A percentile compares a stretch with the other conserved stretches of the same genome.
These are phyloP conservation scores for Amiota mariae DNA, from an alignment of 2,888 invertebrate species.

Conservation along the genomic window DNA sequence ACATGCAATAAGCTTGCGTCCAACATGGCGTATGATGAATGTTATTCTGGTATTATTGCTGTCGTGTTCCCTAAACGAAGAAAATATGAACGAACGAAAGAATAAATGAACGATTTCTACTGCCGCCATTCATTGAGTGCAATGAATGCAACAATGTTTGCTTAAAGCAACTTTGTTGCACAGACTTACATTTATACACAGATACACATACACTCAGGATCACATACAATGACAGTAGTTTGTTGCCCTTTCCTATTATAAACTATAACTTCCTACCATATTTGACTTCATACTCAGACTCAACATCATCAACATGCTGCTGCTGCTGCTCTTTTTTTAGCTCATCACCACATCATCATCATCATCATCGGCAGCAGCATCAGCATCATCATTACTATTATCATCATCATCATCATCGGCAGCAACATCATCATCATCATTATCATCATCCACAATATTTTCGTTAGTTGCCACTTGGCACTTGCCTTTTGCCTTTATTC, in stretches of 20 bases:
- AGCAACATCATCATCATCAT: too few relatives aligned
- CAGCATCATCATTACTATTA: not conserved
- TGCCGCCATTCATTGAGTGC: not conserved
- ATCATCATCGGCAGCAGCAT: too few relatives aligned
- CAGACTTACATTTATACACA: too few relatives aligned
- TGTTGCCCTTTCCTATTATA: too few relatives aligned
- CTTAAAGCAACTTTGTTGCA: not conserved
- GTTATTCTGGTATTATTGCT: not conserved
- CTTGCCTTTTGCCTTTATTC: constrained; percentile 17
- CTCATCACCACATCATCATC: not conserved
- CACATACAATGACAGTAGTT: too few relatives aligned
- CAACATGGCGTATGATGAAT: constrained; percentile 42
- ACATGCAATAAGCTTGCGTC: constrained; percentile 30
- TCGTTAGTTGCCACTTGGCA: not conserved
- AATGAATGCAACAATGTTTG: not conserved
- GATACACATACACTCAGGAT: too few relatives aligned
- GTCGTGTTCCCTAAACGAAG: not conserved
- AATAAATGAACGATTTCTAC: not conserved
- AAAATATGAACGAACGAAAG: too few relatives aligned
- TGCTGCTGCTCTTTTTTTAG: too few relatives aligned
- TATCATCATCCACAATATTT: not conserved
- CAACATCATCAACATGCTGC: too few relatives aligned
- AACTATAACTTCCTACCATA: too few relatives aligned
- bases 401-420: not conserved
- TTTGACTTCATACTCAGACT: too few relatives aligned